Conservation (phyloP, 2,797 vertebrate genomes). For the Macrochelys suwanniensis region DNA sequence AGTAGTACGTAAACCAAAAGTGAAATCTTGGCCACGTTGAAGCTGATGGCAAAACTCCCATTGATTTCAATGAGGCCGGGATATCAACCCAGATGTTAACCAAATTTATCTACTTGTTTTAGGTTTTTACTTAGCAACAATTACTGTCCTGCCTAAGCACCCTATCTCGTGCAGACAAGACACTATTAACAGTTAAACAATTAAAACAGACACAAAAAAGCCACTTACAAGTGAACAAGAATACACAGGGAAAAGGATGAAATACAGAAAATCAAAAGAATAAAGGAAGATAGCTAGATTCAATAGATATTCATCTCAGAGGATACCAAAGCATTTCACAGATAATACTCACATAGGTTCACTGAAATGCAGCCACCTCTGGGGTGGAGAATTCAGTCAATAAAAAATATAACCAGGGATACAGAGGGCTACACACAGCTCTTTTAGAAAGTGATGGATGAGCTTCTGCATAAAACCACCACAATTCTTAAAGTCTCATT, state of each 20-base stretch:
- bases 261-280: not conserved
- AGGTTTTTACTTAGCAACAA: not conserved
- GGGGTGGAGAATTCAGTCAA: not conserved
- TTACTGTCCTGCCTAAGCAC: not conserved
- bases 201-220: not conserved
- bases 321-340: fast-evolving
- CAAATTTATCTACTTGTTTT: not conserved
- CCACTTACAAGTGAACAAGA: not conserved
- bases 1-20: not conserved
- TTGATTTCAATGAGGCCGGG: not conserved
- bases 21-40: not conserved
- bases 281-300: not conserved
- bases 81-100: not conserved
- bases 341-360: not conserved
- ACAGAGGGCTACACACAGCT: not conserved
- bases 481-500: not conserved
- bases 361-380: not conserved
- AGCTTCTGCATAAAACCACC: not conserved
- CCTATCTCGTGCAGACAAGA: not conserved
- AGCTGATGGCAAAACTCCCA: not conserved
- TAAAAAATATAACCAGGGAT: not conserved
- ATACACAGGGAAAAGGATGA: not conserved
- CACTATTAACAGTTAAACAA: not conserved
- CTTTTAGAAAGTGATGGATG: not conserved
- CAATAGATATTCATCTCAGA: not conserved